phyloP scores from a whole-genome alignment of 2,797 vertebrate species.

The Danio choprae region DNA sequence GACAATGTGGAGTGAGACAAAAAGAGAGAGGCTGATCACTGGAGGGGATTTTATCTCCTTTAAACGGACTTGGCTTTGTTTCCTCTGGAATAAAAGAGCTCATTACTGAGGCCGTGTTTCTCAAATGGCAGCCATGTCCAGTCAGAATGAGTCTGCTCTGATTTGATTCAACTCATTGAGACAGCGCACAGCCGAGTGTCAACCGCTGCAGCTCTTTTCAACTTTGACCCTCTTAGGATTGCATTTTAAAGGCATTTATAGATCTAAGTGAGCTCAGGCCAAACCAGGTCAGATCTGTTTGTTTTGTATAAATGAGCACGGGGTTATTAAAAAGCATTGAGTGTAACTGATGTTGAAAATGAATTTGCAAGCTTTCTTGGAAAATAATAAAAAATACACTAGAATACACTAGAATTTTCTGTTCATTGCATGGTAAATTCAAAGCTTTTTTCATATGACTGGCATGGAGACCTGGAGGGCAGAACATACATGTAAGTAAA shows the following conservation, averaged over 20 bases:
- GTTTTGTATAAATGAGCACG: neutral
- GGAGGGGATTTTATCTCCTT: constrained; percentile 40
- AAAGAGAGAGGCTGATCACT: constrained; percentile 32
- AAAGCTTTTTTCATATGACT: too few species aligned
- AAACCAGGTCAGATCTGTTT: constrained; percentile 1
- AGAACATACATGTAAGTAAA: too few species aligned
- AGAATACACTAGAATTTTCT: too few species aligned
- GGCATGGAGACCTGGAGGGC: too few species aligned
- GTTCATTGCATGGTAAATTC: too few species aligned
- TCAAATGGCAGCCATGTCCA: constrained; percentile 46
- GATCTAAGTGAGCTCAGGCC: neutral
- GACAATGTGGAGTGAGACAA: constrained; percentile 21
- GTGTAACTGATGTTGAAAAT: neutral
- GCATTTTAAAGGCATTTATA: constrained; percentile 4
- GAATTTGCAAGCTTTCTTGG: neutral
- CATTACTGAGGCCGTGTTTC: constrained; percentile 31
- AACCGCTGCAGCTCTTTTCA: neutral
- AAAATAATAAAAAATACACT: too few species aligned
- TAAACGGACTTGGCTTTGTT: constrained; percentile 54
- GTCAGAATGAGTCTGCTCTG: constrained; percentile 24
- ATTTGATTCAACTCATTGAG: constrained; percentile 24
- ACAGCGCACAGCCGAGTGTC: constrained; percentile 36
- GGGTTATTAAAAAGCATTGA: neutral
- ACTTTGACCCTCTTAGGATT: constrained; percentile 15
- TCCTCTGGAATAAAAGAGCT: constrained; percentile 52